Conservation (phyloP, 1,140 invertebrate genomes). For the Acromyrmex echinatior region DNA sequence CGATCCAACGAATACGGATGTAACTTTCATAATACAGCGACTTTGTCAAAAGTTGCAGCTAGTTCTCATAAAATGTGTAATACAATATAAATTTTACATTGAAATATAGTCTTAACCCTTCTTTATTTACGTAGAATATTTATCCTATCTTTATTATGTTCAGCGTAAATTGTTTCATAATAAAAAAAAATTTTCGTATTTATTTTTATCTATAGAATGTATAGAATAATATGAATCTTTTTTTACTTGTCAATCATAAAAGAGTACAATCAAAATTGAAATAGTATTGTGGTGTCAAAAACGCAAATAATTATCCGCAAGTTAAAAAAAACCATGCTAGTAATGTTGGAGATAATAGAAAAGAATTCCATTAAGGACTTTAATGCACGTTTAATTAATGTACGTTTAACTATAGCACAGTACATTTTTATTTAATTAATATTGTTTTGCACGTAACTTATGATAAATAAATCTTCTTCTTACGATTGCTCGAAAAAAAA, state of each 20-base stretch:
- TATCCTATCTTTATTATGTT: no score
- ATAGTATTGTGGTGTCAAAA: no score
- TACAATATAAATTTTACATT: conserved; percentile 26
- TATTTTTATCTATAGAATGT: no score
- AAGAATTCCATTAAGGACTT: conserved; percentile 1
- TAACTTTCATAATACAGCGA: conserved; percentile 31
- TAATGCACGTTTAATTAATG: neutral
- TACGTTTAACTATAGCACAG: neutral
- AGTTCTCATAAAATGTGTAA: conserved; percentile 26
- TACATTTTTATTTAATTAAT: neutral
- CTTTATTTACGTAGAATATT: no score
- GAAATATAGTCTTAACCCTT: neutral
- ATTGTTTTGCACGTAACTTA: neutral
- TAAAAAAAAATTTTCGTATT: no score
- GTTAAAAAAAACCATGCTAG: no score
- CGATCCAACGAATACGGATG: conserved; percentile 41
- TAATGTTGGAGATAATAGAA: neutral
- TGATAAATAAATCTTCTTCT: neutral
- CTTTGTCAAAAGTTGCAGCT: conserved; percentile 6
- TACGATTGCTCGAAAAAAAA: neutral
- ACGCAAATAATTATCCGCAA: no score
- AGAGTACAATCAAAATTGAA: no score
- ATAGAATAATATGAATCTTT: no score
- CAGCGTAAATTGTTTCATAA: no score
- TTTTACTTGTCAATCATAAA: no score